Base-by-base conservation (phyloP, 2,113 vertebrate species). In the Uria aalge region DNA sequence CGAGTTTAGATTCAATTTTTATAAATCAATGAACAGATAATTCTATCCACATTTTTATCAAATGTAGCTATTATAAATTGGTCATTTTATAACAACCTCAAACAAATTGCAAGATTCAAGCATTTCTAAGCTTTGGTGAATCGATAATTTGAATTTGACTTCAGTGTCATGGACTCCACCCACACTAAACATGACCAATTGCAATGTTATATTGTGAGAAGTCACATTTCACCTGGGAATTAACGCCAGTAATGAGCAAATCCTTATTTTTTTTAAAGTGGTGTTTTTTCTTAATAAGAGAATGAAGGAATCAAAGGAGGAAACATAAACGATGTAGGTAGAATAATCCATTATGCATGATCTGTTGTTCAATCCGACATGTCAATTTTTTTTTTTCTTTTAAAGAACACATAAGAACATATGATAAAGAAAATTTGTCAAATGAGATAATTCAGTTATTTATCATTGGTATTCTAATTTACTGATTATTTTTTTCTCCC, bases 401-500 rank as follows among this genome's bases (percentile, higher is more conserved):
- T 57, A 60, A 72, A 57, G 41, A 62, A 45, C 6, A 63, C 19
- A 22, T 27, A 71, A 18, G 29, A 83, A 11, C 9, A 57, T 8
- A 22, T 15, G 8, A 69, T 71, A 78, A 48, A 88, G 40, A 29
- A 69, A 41, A 43, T 19, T 2, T 1, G 1, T 17, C 43, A 92
- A 47, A 20, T 53, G 23, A 59, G 26, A 67, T 5, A 32, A 24
- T 40, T 79, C 53, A 40, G 20, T 62, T 85, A 73, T 64, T 92
- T 67, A 38, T 71, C 34, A 41, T 2, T 32, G 15, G 10, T 73
- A 68, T 27, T 68, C 4, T 56, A 52, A 76, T 53, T 56, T 36
- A 75, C 6, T 45, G 13, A 5, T 0, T 3, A 16, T 45, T 50
- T 27, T 21, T 4, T 4, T 6, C 9, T 15, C 15, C 21, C 26